These are phyloP conservation scores for Diplosoma virens DNA, from an alignment of 23 tunicate genomes.

Conservation along the genomic window DNA sequence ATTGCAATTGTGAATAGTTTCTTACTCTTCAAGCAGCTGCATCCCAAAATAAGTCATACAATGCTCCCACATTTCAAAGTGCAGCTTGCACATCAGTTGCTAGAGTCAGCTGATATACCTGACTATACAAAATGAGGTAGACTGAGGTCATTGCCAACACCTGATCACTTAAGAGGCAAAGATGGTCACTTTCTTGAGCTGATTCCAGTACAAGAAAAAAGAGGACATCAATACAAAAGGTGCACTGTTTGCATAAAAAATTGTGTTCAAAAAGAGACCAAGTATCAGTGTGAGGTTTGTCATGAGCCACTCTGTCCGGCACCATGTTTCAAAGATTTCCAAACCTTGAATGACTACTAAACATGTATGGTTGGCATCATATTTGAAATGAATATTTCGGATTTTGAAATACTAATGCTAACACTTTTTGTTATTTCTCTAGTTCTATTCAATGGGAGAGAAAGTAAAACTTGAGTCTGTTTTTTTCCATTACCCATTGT, in stretches of 20 bases:
- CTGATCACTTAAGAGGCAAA: not conserved
- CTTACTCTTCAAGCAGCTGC: conserved; percentile 21
- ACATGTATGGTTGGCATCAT: not conserved
- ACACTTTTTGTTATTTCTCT: not conserved
- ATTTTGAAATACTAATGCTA: not conserved
- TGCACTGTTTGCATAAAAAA: not conserved
- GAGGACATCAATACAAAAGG: not conserved
- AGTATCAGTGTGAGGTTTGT: not conserved
- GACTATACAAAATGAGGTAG: conserved; percentile 5
- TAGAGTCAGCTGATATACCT: conserved; percentile 17
- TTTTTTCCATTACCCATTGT: not conserved
- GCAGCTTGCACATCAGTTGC: conserved; percentile 16
- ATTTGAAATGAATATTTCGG: not conserved
- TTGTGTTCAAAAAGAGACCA: not conserved
- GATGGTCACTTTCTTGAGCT: not conserved
- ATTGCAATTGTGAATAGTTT: conserved; percentile 13
- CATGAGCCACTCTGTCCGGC: conserved; percentile 1
- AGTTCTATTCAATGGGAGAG: not conserved
- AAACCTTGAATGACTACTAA: not conserved
- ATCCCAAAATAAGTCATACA: not conserved
- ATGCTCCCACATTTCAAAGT: conserved; percentile 13
- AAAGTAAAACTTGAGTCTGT: not conserved
- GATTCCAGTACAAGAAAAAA: not conserved
- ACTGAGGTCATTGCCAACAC: conserved; percentile 7
- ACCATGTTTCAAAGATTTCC: not conserved